phyloP scores from a whole-genome alignment of 35 echinoderm and acorn worm genomes.

The Diadema setosum region DNA sequence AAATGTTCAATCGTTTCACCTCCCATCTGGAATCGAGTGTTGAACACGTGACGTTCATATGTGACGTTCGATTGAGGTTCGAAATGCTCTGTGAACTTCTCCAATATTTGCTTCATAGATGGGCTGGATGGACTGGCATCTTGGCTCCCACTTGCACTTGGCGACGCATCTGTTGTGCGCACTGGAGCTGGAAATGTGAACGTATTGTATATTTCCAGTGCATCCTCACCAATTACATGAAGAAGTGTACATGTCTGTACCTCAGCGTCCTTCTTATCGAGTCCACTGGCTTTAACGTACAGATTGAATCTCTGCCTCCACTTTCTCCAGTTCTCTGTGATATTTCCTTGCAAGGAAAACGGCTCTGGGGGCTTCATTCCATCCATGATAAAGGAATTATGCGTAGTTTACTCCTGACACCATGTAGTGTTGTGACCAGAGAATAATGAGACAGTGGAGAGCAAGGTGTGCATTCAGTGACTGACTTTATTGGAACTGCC shows the following conservation, averaged over 20 bases:
- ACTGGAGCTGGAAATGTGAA: neutral
- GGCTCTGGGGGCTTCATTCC: constrained; percentile 23
- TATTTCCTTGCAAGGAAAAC: neutral
- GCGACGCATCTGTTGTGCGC: neutral
- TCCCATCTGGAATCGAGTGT: neutral
- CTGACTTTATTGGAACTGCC: too few species aligned
- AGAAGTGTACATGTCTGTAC: constrained; percentile 41
- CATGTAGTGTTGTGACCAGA: constrained; percentile 8
- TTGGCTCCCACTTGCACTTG: too few species aligned
- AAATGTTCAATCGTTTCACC: constrained; percentile 23
- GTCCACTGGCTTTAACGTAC: constrained; percentile 26
- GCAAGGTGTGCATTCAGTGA: too few species aligned
- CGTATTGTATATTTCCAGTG: constrained; percentile 52
- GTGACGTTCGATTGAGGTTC: constrained; percentile 24
- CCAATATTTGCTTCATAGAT: neutral
- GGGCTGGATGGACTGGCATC: neutral
- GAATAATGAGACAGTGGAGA: too few species aligned
- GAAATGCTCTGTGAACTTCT: constrained; percentile 34
- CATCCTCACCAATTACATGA: constrained; percentile 56
- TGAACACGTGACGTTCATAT: constrained; percentile 53
- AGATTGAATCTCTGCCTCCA: constrained; percentile 50
- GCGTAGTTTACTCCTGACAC: neutral
- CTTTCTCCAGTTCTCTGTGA: constrained; percentile 17
- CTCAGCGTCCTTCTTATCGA: constrained; percentile 25
- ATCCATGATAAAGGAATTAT: constrained; percentile 17